Conservation (phyloP, 2,113 vertebrate genomes). For the Galeopterus variegatus region DNA sequence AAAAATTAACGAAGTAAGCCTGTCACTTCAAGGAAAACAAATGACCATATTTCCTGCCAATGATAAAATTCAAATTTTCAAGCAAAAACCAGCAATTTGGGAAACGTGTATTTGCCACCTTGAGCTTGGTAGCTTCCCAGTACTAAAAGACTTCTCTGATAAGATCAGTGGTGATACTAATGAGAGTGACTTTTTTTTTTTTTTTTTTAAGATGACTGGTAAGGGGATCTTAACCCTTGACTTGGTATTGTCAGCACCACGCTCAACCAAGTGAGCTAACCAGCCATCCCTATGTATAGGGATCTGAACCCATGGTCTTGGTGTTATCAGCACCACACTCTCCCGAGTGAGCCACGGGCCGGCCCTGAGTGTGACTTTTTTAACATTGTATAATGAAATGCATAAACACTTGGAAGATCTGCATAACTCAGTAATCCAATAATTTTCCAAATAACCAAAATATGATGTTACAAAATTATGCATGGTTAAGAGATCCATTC, state of each 20-base stretch:
- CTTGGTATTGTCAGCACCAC: too few species aligned
- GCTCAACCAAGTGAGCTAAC: too few species aligned
- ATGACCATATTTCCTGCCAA: not conserved
- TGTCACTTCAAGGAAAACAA: not conserved
- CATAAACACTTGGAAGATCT: not conserved
- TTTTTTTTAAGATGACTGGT: too few species aligned
- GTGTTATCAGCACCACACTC: too few species aligned
- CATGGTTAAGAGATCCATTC: not conserved
- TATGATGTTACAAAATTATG: not conserved
- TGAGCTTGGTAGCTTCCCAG: too few species aligned
- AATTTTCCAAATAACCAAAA: not conserved
- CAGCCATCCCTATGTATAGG: too few species aligned
- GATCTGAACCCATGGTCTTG: too few species aligned
- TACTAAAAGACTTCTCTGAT: not conserved
- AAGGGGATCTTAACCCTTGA: too few species aligned
- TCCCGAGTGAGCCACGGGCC: too few species aligned
- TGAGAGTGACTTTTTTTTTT: not conserved
- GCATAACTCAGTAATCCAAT: not conserved
- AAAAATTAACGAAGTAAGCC: not conserved
- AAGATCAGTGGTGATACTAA: not conserved
- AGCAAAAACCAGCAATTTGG: not conserved
- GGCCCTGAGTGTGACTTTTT: not conserved
- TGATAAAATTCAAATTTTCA: conserved; percentile 36
- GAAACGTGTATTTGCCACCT: not conserved
- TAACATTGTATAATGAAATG: not conserved